Conservation (phyloP, 2,113 vertebrate genomes). For the Elaphurus davidianus region DNA sequence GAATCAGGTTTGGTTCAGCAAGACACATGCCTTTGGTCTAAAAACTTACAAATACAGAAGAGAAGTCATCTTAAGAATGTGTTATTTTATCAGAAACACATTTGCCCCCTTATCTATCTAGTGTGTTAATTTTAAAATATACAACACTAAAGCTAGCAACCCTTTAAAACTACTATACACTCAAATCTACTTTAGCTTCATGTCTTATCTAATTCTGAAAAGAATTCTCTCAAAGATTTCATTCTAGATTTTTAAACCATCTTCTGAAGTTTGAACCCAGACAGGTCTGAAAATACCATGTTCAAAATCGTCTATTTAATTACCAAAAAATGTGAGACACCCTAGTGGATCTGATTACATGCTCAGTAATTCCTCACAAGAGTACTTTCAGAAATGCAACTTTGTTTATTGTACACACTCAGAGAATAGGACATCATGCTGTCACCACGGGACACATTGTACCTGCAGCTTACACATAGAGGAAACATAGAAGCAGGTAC, state of each 20-base stretch:
- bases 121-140: neutral
- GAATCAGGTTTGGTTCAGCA: neutral
- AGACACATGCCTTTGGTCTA: neutral
- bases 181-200: neutral
- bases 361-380: neutral
- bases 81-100: conserved; percentile 41
- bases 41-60: conserved; percentile 13
- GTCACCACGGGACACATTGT: neutral
- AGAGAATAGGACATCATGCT: neutral
- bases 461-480: neutral
- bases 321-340: neutral
- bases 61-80: neutral
- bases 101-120: neutral
- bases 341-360: neutral
- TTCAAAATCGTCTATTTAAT: conserved; percentile 8
- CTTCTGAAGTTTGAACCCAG: neutral
- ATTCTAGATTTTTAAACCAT: conserved; percentile 17
- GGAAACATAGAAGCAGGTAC: neutral
- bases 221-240: neutral
- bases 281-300: neutral
- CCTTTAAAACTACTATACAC: neutral
- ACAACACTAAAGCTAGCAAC: neutral
- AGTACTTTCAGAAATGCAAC: neutral
- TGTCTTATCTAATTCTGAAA: neutral
- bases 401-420: neutral